Base-by-base conservation (phyloP, 1,140 invertebrate genomes). In the Cherax destructor region DNA sequence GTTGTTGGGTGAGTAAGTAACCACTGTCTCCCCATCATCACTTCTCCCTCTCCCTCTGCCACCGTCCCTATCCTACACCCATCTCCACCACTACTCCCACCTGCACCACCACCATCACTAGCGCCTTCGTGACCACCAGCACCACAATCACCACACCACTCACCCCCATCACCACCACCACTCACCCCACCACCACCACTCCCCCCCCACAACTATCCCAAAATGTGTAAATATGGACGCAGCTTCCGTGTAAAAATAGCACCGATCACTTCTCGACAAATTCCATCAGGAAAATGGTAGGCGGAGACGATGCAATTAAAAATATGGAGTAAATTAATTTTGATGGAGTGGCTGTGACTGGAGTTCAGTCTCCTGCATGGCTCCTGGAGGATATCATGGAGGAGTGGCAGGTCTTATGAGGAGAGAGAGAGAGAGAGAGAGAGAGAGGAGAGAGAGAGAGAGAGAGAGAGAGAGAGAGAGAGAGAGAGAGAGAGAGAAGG, bases 261-360 rank as follows among this genome's bases (percentile, higher is more conserved):
- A 21, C 83, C n/a, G 59, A 83, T 89, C 87, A 59, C 65, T 59
- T 72, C 76, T 65, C 74, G 41, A 72, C 74, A 85, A 91, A 91
- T 85, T 85, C 89, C 83, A 85, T 91, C 89, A 80, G 11, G 72
- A 59, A 50, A 56, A 52, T 65, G 78, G 49, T 69, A 78, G 83
- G 77, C 69, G 89, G 77, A 77, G 76, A 41, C 30, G 61, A 56
- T 59, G 83, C 89, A 91, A 91, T 91, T 91, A 91, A 85, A 91
- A 91, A 91, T 85, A 91, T 91, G 83, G 89, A 80, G 52, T 86
- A 79, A 78, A 86, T 91, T 79, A 91, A 85, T 91, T 85, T 91
- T 80, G 89, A 80, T 86, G 89, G 87, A 83, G 74, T 80, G 89
- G 47, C 24, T 79, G 89, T 79, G 83, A 80, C 86, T 69, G 83